phyloP scores from a whole-genome alignment of 2,113 vertebrate genomes.

The Poecilia latipinna region DNA sequence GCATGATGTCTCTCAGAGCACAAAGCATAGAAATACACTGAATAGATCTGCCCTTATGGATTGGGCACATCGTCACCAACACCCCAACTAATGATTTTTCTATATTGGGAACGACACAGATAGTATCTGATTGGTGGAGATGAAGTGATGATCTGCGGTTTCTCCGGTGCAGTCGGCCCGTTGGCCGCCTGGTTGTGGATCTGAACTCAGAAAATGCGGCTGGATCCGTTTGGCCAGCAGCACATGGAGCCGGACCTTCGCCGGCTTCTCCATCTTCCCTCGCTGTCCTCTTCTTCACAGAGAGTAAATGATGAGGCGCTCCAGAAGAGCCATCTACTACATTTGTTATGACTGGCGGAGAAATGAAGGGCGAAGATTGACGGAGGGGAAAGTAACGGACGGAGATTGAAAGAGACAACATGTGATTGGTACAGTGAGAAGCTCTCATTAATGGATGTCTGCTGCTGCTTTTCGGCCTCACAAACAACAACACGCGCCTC shows the following conservation, averaged over 20 bases:
- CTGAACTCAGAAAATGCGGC: background rate
- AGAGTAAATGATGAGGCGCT: slow-evolving; percentile 27
- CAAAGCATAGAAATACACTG: too few relatives aligned
- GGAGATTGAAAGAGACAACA: slow-evolving; percentile 41
- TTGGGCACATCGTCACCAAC: too few relatives aligned
- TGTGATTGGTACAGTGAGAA: slow-evolving; percentile 34
- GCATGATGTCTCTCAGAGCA: too few relatives aligned
- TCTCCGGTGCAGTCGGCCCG: too few relatives aligned
- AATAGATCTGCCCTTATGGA: too few relatives aligned
- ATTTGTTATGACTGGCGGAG: slow-evolving; percentile 42
- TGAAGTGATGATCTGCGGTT: too few relatives aligned
- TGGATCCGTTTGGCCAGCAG: background rate
- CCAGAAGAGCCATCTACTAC: slow-evolving; percentile 6
- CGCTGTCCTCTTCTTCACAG: slow-evolving; percentile 11
- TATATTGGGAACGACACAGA: too few relatives aligned
- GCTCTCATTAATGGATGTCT: slow-evolving; percentile 49
- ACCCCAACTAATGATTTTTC: too few relatives aligned
- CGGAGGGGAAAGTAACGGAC: slow-evolving; percentile 16
- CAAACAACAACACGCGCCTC: background rate
- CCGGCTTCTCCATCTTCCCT: background rate
- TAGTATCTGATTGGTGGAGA: too few relatives aligned
- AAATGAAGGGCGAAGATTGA: slow-evolving; percentile 30
- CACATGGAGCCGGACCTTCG: background rate
- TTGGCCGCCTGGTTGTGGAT: background rate
- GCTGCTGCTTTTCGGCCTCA: slow-evolving; percentile 2